Evolutionary conservation across 2,888 invertebrate species (phyloP), one percentile per base, ranked within the genome.

Genomic region (Drosophila percnosoma): DNA sequence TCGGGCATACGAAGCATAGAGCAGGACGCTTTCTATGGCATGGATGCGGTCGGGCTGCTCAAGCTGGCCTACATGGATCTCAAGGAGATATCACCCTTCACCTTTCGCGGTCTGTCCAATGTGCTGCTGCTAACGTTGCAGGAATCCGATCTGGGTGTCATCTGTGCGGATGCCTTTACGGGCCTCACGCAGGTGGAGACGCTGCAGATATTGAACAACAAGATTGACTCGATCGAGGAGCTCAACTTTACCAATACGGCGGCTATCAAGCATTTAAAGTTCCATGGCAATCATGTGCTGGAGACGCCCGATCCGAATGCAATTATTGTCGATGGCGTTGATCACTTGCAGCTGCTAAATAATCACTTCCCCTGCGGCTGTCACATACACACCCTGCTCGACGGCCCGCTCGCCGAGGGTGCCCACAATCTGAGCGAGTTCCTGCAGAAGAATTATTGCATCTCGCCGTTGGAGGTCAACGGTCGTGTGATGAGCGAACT

Each of bases 311-410:
- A 94, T 80, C 93, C 94, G 3, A 96, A 95, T 79, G 94, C 95
- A 42, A 94, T 97, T 62, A 94, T 95, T n/a, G 93, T 96, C 54
- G 95, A 96, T 78, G 95, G 95, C n/a, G 96, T 97, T 59, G 95
- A 95, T 73, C 95, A 95, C 82, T 93, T 97, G 72, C 95, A 95
- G 88, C 95, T 97, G 87, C 94, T 95, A 67, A 95, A 95, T 57
- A 98, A 98, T 92, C 97, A 97, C 91, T 96, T 97, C 91, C 97
- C 97, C 3, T 98, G 97, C 92, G 97, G 97, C 93, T 98, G 97
- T 90, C 97, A 97, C 83, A 94, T 96, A 57, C 96, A 96, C 89
- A 95, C 96, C 67, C 94, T 97, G 38, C 93, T 97, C 62, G 95
- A 95, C 65, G 96, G 96, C 74, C 96, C 97, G 42, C 93, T 97